Evolutionary conservation across 2,888 invertebrate species (phyloP), one percentile per base, ranked within the genome.

Genomic region (Melinaea menophilus): DNA sequence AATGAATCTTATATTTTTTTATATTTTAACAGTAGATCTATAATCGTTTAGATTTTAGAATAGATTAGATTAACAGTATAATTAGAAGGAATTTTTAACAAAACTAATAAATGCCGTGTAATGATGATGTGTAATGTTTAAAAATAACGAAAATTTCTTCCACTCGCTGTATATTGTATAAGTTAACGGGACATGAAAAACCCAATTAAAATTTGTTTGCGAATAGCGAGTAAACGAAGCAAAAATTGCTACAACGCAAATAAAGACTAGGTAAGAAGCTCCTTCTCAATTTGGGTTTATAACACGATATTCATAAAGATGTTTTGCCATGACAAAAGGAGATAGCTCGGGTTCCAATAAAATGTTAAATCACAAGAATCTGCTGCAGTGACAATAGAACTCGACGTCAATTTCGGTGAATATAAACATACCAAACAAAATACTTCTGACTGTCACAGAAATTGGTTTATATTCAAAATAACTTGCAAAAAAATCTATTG

Each of bases 181-280:
- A 84, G 80, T 86, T 85, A 85, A 79, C 74, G 78, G 73, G 81
- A 82, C 75, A 82, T 80, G 77, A 85, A 85, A 85, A 85, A 84
- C 81, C 82, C 83, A 88, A 88, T 88, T 88, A 86, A 87, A 88
- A 87, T 85, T 73, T 88, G 85, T 88, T 87, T 88, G 86, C 85
- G 75, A 86, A 85, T 82, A 81, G 79, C 81, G 82, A 80, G 79
- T 83, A 85, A 86, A 86, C 83, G 78, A 74, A 77, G 78, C 74
- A 87, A 85, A 86, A 86, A 85, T 82, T 80, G 74, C 78, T 77
- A 77, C 77, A 80, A 79, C 76, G 83, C 82, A 88, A 88, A 88
- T 84, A 88, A 82, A 75, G 78, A 83, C 81, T 82, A 82, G 84
- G 82, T 84, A 85, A 87, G 83, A 85, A 87, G 83, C 84, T 84